Evolutionary conservation across 1,140 invertebrate species (phyloP), one percentile per base, ranked within the genome.

Genomic region (Anoplolepis gracilipes): DNA sequence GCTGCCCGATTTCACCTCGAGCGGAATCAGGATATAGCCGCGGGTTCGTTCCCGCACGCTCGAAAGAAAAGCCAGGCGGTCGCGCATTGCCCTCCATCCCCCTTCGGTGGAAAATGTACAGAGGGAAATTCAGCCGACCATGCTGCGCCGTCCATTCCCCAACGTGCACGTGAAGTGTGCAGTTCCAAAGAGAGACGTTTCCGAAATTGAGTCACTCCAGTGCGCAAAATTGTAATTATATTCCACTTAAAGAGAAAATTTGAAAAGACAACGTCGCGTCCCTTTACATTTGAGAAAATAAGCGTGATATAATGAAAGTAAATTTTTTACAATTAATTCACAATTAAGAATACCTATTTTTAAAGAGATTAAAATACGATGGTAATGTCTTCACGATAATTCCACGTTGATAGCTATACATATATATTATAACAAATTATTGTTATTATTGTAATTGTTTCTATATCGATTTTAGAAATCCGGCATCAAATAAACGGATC

Each of bases 1-100:
- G 90, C 85, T 86, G 89, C 75, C 88, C 87, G 85, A 88, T 90
- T 90, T 87, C 76, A 88, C 85, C 86, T 90, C 89, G 89, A 88
- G 85, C 88, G 75, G 84, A 90, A 90, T 90, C 86, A 87, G 86
- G 87, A 90, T 90, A 90, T 87, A 79, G 79, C 85, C 73, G 87
- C 88, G 89, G 78, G 73, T 87, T 84, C 87, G 61, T 62, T 90
- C 53, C 67, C 49, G 57, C 73, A 59, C 85, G 85, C 69, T 84
- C 59, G 88, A 87, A 72, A 75, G 88, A 90, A 90, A 90, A 90
- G 89, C 82, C 77, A 59, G 73, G 28, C 81, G 36, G n/a, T 57
- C 65, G 64, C 65, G 64, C 49, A 36, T 28, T 46, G 36, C 78
- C 53, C 78, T 72, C 72, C 78, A 30, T 57, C 33, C 64, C 42